Percentiles rank a stretch among this genome's conserved stretches.
Evolutionary conservation across 2,888 invertebrate species (phyloP).

Genomic region (Lasioglossum lativentre): DNA sequence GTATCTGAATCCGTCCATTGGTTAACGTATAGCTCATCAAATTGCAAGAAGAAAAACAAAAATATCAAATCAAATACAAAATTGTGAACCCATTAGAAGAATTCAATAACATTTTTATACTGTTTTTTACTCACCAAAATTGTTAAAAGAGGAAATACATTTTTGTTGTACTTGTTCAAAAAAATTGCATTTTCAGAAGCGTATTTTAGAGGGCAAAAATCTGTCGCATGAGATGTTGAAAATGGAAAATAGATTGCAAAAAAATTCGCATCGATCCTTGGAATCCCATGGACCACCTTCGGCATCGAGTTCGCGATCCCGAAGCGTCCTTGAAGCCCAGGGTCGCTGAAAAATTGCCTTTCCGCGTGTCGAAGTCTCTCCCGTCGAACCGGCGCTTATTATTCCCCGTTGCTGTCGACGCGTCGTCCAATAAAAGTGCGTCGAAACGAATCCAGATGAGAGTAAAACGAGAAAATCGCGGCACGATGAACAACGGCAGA

Average conservation of each 20-base stretch:
- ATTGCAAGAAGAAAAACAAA: too few species aligned
- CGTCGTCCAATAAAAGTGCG: conserved; percentile 56
- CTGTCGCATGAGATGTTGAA: background rate
- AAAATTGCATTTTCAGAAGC: too few species aligned
- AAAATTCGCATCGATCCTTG: background rate
- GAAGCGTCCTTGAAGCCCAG: background rate
- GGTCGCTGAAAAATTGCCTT: conserved; percentile 51
- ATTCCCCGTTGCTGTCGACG: conserved; percentile 53
- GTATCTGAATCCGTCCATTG: too few species aligned
- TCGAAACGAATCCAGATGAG: conserved; percentile 57
- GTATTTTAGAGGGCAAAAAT: too few species aligned
- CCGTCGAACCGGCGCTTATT: conserved; percentile 61
- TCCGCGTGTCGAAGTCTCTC: conserved; percentile 32
- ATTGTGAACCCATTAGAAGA: too few species aligned
- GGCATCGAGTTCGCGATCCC: background rate
- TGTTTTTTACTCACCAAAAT: background rate
- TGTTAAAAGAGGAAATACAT: background rate
- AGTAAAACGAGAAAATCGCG: conserved; percentile 30
- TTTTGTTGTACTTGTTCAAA: background rate
- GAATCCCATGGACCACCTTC: background rate
- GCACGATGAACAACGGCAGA: conserved; percentile 16
- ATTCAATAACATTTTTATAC: too few species aligned
- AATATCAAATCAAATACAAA: too few species aligned
- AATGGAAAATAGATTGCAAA: background rate
- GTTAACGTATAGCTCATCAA: too few species aligned